Percentiles rank a stretch among this genome's conserved stretches.
phyloP scores from a whole-genome alignment of 92 coral and sea anemone species.

The Phenganax subtilis region DNA sequence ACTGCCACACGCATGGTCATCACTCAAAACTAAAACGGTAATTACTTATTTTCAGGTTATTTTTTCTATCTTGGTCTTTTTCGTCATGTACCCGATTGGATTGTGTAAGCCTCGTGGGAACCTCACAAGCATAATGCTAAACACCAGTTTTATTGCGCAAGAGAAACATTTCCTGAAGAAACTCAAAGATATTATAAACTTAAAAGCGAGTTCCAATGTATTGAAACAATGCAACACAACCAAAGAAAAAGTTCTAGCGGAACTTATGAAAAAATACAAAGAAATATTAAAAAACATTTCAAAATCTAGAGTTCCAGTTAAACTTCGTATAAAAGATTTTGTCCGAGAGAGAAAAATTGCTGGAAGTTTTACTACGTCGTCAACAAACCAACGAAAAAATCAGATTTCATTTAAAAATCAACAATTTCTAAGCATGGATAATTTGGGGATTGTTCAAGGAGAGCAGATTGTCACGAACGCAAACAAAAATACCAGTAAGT shows the following conservation, averaged over 20 bases:
- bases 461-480: background rate
- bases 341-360: background rate
- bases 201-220: constrained; percentile 1
- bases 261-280: constrained; percentile 10
- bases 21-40: too few species aligned
- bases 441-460: background rate
- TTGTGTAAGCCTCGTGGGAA: background rate
- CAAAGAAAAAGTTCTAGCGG: background rate
- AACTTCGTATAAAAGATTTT: background rate
- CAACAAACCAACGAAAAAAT: constrained; percentile 10
- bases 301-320: background rate
- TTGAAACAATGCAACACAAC: constrained; percentile 25
- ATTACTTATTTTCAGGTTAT: background rate
- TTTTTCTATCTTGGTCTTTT: background rate
- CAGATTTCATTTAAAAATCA: constrained; percentile 23
- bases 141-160: background rate
- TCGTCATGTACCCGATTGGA: background rate
- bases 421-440: background rate
- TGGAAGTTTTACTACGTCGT: background rate
- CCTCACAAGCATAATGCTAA: background rate
- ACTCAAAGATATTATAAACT: background rate
- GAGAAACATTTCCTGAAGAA: background rate
- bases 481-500: background rate
- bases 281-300: background rate
- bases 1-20: too few species aligned